Evolutionary conservation across 2,797 vertebrate genomes (phyloP).

Genomic region (Acrossocheilus wenchowensis): DNA sequence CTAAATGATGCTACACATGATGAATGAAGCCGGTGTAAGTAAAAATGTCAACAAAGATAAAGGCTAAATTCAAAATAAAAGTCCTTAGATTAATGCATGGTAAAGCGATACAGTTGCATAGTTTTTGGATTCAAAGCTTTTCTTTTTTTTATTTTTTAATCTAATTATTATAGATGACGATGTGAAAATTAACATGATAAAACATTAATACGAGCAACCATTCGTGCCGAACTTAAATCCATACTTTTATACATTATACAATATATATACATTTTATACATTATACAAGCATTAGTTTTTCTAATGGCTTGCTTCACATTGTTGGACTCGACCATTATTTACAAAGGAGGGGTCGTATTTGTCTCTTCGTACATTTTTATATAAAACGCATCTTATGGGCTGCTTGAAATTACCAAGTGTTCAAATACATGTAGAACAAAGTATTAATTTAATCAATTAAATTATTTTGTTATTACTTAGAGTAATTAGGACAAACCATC

Average conservation of each 20-base stretch:
- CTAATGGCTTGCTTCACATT: background rate
- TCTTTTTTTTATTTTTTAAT: no score
- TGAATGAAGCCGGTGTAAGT: conserved; percentile 37
- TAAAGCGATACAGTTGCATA: background rate
- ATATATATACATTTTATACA: background rate
- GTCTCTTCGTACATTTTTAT: background rate
- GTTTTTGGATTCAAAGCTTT: background rate
- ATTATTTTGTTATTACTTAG: background rate
- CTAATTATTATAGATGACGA: background rate
- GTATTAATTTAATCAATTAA: background rate
- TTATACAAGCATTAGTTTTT: background rate
- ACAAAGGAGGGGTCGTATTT: background rate
- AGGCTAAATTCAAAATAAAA: conserved; percentile 24
- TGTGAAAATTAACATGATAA: background rate
- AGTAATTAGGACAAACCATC: background rate
- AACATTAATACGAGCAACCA: background rate
- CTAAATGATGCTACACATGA: conserved; percentile 30
- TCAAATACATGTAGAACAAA: rapidly evolving
- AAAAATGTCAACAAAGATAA: conserved; percentile 48
- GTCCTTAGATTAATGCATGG: rapidly evolving
- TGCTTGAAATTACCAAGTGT: background rate
- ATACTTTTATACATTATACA: background rate
- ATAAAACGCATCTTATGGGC: background rate
- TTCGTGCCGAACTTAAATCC: background rate
- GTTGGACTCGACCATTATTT: conserved; percentile 34